Evolutionary conservation across 2,888 invertebrate genomes (phyloP).

Genomic region (Resseliella maxima): DNA sequence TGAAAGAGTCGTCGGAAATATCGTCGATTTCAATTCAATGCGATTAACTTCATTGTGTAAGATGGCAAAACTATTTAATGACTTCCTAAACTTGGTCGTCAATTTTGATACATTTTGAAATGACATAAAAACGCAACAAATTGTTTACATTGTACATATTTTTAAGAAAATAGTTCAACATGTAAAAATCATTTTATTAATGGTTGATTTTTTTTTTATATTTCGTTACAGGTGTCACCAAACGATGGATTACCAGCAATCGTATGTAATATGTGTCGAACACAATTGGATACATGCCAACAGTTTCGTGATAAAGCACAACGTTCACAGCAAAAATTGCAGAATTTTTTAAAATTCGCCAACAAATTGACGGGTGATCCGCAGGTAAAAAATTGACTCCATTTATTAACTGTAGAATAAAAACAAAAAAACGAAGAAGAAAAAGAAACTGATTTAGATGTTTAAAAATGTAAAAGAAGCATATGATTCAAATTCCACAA

Average conservation of each 20-base stretch:
- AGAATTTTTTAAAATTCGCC: constrained; percentile 80
- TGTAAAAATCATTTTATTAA: too few relatives aligned
- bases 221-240: constrained; percentile 74
- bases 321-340: constrained; percentile 79
- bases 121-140: too few relatives aligned
- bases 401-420: background rate
- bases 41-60: constrained; percentile 9
- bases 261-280: constrained; percentile 81
- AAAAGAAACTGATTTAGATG: background rate
- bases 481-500: background rate
- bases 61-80: constrained; percentile 44
- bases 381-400: constrained; percentile 75
- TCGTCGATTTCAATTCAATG: constrained; percentile 9
- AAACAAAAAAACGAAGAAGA: background rate
- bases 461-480: too few relatives aligned
- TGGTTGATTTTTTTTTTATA: constrained; percentile 42
- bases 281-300: constrained; percentile 80
- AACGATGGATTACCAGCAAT: constrained; percentile 81
- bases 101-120: too few relatives aligned
- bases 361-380: constrained; percentile 74
- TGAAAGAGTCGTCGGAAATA: too few relatives aligned
- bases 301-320: constrained; percentile 81
- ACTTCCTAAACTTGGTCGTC: background rate
- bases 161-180: background rate
- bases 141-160: background rate